A percentile compares a stretch with the other conserved stretches of the same genome.
These are phyloP conservation scores for Drosophila buzzatii DNA, from an alignment of 2,888 invertebrate species.

Conservation along the genomic window DNA sequence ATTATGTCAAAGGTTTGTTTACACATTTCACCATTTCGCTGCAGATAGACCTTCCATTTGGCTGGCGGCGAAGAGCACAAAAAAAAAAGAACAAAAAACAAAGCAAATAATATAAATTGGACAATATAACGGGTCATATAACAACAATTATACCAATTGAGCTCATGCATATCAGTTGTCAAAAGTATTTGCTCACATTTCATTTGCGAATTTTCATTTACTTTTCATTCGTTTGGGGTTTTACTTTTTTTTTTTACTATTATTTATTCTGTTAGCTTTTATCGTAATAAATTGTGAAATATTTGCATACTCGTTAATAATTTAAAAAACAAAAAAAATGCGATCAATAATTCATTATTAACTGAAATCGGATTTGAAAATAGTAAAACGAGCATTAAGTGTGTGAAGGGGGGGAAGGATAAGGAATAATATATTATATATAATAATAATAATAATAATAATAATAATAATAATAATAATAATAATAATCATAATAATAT, in stretches of 20 bases:
- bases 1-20: conserved; percentile 4
- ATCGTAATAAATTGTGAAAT: background rate
- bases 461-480: too few relatives aligned
- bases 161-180: conserved; percentile 4
- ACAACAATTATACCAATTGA: conserved; percentile 5
- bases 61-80: background rate
- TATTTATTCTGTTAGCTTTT: background rate
- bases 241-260: background rate
- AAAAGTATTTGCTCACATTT: conserved; percentile 10
- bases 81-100: background rate
- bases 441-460: too few relatives aligned
- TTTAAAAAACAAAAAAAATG: background rate
- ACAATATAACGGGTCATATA: conserved; percentile 3
- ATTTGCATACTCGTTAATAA: background rate
- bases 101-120: background rate
- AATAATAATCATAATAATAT: too few relatives aligned
- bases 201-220: conserved; percentile 5
- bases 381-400: background rate
- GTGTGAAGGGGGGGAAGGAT: background rate
- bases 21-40: background rate
- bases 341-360: background rate
- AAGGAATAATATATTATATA: background rate
- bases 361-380: background rate
- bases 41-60: background rate
- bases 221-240: background rate